Evolutionary conservation across 2,113 vertebrate genomes (phyloP), one percentile per base, ranked within the genome.

Genomic region (Triplophysa siluroides): DNA sequence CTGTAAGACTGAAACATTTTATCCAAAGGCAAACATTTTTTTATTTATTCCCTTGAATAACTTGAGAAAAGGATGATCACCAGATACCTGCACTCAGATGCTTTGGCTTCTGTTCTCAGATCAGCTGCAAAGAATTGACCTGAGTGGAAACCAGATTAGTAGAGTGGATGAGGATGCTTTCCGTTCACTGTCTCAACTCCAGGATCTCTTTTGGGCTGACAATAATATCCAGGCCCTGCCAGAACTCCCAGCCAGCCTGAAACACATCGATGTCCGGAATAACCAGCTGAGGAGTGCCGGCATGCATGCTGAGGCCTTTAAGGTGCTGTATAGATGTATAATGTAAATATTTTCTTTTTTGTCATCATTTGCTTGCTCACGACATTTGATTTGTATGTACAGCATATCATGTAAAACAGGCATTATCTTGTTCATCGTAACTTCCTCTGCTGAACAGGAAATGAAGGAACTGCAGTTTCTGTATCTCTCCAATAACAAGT

Each of bases 391-490:
- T 29, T 18, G 50, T 26, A 70, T 19, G 26, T 9, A 19, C 8
- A 33, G 1, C 69, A 58, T 41, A 33, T 58, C 23, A 64, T 33
- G 29, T 33, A 33, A 33, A 33, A 33, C 16, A 1, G 18, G 18
- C 52, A 54, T 50, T 33, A 33, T 64, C 26, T 50, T 24, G 7
- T 33, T 13, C 54, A 47, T 80, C 19, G 58, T 60, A 2, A 45
- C 76, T 80, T 43, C 65, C 23, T 84, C 79, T 8, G 76, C 23
- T 79, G 82, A 0, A 0, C 84, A 96, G 95, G 92, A 91, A 0
- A 89, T 96, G 86, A 91, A 87, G 64, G 91, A 90, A 23, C 88
- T 95, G 66, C 90, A 94, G 85, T 94, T 92, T 84, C 92, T 96
- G 71, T 93, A 95, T 41, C 87, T 96, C 52, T 94, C 94, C 0